Conservation (phyloP, 1,140 invertebrate genomes). For the Frieseomelitta varia region DNA sequence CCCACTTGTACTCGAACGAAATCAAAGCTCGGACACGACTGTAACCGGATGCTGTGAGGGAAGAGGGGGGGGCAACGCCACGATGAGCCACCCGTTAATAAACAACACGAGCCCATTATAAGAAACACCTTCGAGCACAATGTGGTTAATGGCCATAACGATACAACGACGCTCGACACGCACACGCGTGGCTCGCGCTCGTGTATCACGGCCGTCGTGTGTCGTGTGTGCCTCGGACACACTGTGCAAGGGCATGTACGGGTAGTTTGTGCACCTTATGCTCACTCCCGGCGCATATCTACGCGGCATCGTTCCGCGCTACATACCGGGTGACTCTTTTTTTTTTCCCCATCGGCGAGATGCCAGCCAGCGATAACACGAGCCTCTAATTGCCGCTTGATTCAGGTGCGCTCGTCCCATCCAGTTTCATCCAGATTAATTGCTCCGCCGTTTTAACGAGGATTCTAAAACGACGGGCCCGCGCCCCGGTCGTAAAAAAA, state of each 20-base stretch:
- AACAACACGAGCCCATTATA: slow-evolving; percentile 66
- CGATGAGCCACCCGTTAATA: slow-evolving; percentile 58
- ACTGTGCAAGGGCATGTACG: slow-evolving; percentile 67
- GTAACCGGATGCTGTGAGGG: slow-evolving; percentile 36
- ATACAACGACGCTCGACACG: slow-evolving; percentile 43
- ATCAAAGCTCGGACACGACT: slow-evolving; percentile 28
- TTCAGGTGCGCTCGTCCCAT: not conserved
- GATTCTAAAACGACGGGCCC: slow-evolving; percentile 12
- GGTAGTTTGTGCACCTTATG: slow-evolving; percentile 66
- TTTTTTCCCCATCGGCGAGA: slow-evolving; percentile 15
- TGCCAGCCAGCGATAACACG: slow-evolving; percentile 38
- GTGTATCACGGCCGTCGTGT: slow-evolving; percentile 45
- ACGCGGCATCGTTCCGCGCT: slow-evolving; percentile 54
- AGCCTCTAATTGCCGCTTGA: slow-evolving; percentile 48
- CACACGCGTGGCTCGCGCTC: slow-evolving; percentile 24
- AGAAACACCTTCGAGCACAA: slow-evolving; percentile 60
- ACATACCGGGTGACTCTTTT: slow-evolving; percentile 63
- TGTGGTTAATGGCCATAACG: slow-evolving; percentile 63
- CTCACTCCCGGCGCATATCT: slow-evolving; percentile 62
- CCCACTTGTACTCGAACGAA: not conserved
- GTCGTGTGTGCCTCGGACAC: slow-evolving; percentile 30
- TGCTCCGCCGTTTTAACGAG: slow-evolving; percentile 13
- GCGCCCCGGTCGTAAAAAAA: slow-evolving; percentile 2
- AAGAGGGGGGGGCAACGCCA: slow-evolving; percentile 25
- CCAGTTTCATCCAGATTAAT: slow-evolving; percentile 37